phyloP scores from a whole-genome alignment of 2,113 vertebrate genomes.

The Orycteropus afer region DNA sequence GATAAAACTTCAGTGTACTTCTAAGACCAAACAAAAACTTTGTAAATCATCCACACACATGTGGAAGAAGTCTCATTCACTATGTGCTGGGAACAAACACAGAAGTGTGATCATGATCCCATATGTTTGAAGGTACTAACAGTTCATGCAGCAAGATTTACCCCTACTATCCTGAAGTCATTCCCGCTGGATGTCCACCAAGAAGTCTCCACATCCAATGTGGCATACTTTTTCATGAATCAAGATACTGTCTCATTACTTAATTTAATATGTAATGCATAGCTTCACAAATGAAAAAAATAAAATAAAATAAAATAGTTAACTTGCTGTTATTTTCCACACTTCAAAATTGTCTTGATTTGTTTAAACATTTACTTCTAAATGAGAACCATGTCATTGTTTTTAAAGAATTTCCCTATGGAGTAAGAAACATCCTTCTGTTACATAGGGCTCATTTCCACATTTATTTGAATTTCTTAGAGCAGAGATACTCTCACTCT shows the following conservation, averaged over 20 bases:
- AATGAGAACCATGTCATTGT: neutral
- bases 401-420: neutral
- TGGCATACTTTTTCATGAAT: neutral
- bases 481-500: neutral
- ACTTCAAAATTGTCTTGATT: neutral
- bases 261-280: neutral
- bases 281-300: neutral
- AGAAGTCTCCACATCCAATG: neutral
- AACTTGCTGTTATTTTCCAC: neutral
- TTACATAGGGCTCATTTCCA: neutral
- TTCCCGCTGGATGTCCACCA: neutral
- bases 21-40: too few relatives aligned
- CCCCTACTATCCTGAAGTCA: neutral
- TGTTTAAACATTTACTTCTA: neutral
- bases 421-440: neutral
- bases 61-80: too few relatives aligned
- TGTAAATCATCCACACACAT: neutral
- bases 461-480: neutral
- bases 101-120: rapidly evolving
- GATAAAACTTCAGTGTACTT: neutral
- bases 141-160: neutral
- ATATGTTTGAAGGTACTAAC: too few relatives aligned
- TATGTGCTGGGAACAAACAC: rapidly evolving
- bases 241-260: neutral
- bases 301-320: neutral